Percentiles rank a stretch among this genome's conserved stretches.
Conservation (phyloP, 1,140 invertebrate genomes). For the Hyphantria cunea region DNA sequence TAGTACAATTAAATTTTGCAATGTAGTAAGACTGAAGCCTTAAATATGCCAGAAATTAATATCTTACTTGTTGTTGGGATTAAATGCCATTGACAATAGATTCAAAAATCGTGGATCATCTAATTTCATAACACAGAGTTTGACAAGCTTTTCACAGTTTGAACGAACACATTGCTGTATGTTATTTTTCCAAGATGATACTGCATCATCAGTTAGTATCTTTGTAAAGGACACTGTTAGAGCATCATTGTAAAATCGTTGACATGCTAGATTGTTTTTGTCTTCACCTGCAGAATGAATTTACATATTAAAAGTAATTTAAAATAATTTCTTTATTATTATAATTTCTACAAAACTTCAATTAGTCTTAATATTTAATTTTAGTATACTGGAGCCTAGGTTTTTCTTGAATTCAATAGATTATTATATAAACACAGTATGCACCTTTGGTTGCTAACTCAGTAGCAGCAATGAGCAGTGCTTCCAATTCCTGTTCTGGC, state of each 20-base stretch:
- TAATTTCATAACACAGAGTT: constrained; percentile 95
- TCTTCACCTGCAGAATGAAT: constrained; percentile 88
- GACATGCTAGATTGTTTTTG: constrained; percentile 94
- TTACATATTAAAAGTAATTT: constrained; percentile 10
- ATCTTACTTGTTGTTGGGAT: constrained; percentile 94
- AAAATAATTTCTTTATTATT: constrained; percentile 14
- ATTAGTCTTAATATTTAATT: too few relatives aligned
- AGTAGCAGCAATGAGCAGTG: constrained; percentile 94
- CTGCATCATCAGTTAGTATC: constrained; percentile 98
- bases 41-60: not conserved
- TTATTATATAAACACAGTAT: too few relatives aligned
- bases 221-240: constrained; percentile 97
- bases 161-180: constrained; percentile 97
- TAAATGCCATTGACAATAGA: constrained; percentile 95
- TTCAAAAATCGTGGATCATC: constrained; percentile 97
- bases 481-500: constrained; percentile 97
- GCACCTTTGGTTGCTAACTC: constrained; percentile 80
- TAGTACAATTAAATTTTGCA: too few relatives aligned
- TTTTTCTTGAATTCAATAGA: too few relatives aligned
- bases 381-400: too few relatives aligned
- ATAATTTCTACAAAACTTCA: too few relatives aligned
- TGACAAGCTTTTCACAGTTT: constrained; percentile 95
- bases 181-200: constrained; percentile 98
- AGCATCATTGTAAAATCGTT: constrained; percentile 97
- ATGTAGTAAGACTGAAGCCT: too few relatives aligned